Evolutionary conservation across 2,888 invertebrate species (phyloP), one percentile per base, ranked within the genome.

Genomic region (Ormyrus pomaceus): DNA sequence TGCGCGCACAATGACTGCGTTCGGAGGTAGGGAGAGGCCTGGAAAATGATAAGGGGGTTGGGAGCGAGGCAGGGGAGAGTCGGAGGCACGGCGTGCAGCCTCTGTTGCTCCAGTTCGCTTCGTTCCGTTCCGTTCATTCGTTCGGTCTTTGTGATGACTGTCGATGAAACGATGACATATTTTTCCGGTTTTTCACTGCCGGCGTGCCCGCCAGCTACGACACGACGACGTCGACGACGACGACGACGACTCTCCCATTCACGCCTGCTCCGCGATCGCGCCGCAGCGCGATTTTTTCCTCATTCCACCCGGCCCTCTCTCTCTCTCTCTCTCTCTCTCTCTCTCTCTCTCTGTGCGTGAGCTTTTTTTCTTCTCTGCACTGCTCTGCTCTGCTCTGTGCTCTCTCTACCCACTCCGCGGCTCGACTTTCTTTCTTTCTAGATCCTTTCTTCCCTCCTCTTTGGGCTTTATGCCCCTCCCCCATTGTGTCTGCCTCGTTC

Each of bases 151-250:
- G 89, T 89, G 88, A 90, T 89, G 90, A 89, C 90, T 90, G 89
- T 90, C 90, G 90, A 90, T 90, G 90, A 89, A 90, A 88, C 89
- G 90, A 90, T 90, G 90, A 90, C 90, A 90, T 89, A 90, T 90
- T 90, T 90, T 90, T 90, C 89, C 88, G 90, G 89, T 85, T 87
- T 89, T 89, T 88, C 77, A 62, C 72, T 68, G 55, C 70, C 80
- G 74, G 68, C 72, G 45, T 68, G 79, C 72, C 81, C 78, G 58
- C 66, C 34, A 68, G 80, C 73, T 70, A 59, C 78, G 74, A 76
- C 34, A 34, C 34, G 34, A 34, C 34, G 34, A 34, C 34, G 34
- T 4, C 34, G 0, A 4, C 34, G 2, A 4, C 34, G 34, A 34
- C 19, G 19, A 19, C 34, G 34, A 34, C 34, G 6, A 58, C 19